Conservation (phyloP, 2,797 vertebrate genomes). For the Coranthus polyacanthus region DNA sequence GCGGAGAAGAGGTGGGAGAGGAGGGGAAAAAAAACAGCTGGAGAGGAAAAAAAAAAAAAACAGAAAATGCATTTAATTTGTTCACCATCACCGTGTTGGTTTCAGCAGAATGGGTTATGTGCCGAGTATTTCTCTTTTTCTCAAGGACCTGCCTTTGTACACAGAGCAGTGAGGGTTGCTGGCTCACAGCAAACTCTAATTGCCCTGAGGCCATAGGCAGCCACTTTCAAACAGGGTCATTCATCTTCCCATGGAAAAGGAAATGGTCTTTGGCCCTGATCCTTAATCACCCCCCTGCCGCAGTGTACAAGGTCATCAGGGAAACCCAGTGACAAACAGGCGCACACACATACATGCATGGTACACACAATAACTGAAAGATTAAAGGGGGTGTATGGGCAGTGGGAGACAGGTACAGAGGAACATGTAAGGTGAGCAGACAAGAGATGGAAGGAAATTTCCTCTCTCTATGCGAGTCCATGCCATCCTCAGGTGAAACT, state of each 20-base stretch:
- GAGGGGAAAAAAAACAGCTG: conserved; percentile 34
- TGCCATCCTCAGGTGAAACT: conserved; percentile 51
- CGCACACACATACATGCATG: conserved; percentile 27
- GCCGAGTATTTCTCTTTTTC: conserved; percentile 73
- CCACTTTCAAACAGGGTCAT: conserved; percentile 83
- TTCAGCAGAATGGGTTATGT: conserved; percentile 69
- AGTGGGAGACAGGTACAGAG: not conserved
- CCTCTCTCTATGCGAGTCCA: conserved; percentile 15
- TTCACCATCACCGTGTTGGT: conserved; percentile 52
- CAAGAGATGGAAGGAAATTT: conserved; percentile 18
- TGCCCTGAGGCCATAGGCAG: conserved; percentile 81
- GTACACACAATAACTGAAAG: not conserved
- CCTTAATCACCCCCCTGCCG: conserved; percentile 85
- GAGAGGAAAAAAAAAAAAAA: conserved; percentile 7
- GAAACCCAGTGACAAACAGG: conserved; percentile 72
- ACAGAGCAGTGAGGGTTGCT: conserved; percentile 66
- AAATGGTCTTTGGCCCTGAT: conserved; percentile 83
- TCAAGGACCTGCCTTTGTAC: conserved; percentile 75
- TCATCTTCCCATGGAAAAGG: conserved; percentile 84
- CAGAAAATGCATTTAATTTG: conserved; percentile 73
- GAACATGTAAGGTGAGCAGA: conserved; percentile 20
- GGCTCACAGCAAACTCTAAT: conserved; percentile 83
- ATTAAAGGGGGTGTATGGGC: not conserved
- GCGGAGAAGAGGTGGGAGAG: conserved; percentile 12
- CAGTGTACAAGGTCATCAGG: conserved; percentile 83